A percentile compares a stretch with the other conserved stretches of the same genome.
phyloP scores from a whole-genome alignment of 2,113 vertebrate genomes.

The Austrofundulus limnaeus region DNA sequence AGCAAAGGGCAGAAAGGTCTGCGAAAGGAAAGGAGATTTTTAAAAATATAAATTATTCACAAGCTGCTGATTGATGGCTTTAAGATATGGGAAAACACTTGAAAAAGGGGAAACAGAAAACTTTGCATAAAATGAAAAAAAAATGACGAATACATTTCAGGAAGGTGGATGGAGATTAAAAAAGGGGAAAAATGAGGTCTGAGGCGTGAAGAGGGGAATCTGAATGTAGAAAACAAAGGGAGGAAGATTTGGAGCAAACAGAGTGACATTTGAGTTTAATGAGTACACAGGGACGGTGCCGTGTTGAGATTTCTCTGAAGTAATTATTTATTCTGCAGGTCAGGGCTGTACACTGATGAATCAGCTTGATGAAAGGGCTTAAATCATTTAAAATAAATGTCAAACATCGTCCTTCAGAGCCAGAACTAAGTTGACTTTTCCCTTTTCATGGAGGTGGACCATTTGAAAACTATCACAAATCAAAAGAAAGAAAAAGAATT shows the following conservation, averaged over 20 bases:
- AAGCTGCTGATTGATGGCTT: constrained; percentile 39
- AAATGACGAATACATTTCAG: constrained; percentile 8
- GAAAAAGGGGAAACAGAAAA: neutral
- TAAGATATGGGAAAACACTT: constrained; percentile 43
- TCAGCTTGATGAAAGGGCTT: constrained; percentile 4
- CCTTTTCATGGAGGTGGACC: neutral
- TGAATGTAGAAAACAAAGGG: neutral
- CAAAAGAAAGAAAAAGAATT: no score
- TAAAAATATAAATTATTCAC: constrained; percentile 48
- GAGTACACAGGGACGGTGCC: neutral
- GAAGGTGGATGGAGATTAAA: constrained; percentile 1
- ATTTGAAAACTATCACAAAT: neutral
- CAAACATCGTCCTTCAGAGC: neutral
- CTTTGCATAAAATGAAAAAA: constrained; percentile 34
- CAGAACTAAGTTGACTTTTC: neutral
- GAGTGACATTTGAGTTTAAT: constrained; percentile 8
- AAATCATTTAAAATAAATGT: constrained; percentile 4
- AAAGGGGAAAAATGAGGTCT: neutral
- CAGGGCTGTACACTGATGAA: constrained; percentile 6
- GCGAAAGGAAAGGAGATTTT: neutral
- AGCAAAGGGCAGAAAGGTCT: constrained; percentile 3
- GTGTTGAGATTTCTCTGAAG: constrained; percentile 4
- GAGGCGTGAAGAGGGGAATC: neutral
- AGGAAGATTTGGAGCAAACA: neutral
- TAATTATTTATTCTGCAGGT: constrained; percentile 31